Evolutionary conservation across 2,888 invertebrate genomes (phyloP).

Genomic region (Laothoe populi): DNA sequence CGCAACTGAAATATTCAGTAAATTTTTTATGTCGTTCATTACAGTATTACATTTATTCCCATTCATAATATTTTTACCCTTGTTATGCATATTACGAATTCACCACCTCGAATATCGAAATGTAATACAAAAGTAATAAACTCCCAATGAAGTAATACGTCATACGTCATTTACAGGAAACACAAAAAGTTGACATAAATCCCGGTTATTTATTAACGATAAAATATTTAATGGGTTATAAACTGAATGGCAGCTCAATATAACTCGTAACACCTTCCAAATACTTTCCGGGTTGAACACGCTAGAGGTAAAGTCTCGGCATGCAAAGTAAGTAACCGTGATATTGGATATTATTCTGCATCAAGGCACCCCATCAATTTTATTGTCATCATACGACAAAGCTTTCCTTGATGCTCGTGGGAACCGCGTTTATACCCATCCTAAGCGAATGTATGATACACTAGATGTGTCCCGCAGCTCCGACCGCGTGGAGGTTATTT

Average conservation of each 20-base stretch:
- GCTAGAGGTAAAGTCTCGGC: slow-evolving; percentile 18
- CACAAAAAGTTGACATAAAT: not conserved
- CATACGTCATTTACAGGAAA: not conserved
- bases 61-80: not conserved
- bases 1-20: not conserved
- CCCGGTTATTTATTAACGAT: not conserved
- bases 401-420: slow-evolving; percentile 42
- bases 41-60: not conserved
- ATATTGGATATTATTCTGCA: slow-evolving; percentile 70
- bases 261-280: slow-evolving; percentile 3
- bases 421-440: slow-evolving; percentile 43
- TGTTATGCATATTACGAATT: not conserved
- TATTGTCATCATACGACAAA: slow-evolving; percentile 55
- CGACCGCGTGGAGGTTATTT: no score
- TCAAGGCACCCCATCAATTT: slow-evolving; percentile 58
- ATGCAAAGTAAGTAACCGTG: slow-evolving; percentile 60
- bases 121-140: not conserved
- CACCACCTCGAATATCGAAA: not conserved
- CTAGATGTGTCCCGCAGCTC: no score
- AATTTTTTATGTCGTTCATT: not conserved
- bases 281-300: slow-evolving; percentile 17
- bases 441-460: not conserved
- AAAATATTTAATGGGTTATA: slow-evolving; percentile 13
- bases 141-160: not conserved
- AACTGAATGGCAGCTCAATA: slow-evolving; percentile 6